These are phyloP conservation scores for Pipistrellus nathusii DNA, from an alignment of 2,797 vertebrate genomes.

Conservation along the genomic window DNA sequence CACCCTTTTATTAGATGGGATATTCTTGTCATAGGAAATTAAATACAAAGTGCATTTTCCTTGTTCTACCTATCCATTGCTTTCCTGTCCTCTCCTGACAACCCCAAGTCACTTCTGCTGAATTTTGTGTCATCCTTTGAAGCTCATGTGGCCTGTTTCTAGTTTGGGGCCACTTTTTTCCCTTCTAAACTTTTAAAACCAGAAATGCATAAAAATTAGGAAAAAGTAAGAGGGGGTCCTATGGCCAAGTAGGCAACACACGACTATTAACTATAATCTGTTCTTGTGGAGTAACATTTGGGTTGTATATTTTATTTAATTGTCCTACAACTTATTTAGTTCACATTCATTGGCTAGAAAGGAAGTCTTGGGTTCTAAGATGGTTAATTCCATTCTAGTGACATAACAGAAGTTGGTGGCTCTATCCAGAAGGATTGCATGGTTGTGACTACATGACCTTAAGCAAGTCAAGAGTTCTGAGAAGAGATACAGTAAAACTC, in stretches of 20 bases:
- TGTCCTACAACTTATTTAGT: background rate
- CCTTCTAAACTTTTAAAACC: background rate
- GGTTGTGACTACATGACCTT: background rate
- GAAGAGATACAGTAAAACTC: conserved; percentile 12
- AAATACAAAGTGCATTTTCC: background rate
- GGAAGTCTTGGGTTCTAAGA: background rate
- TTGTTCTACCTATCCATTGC: background rate
- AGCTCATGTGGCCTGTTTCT: background rate
- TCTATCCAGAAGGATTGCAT: background rate
- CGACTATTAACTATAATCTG: background rate
- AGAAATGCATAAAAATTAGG: conserved; percentile 39
- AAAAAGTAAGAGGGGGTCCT: background rate
- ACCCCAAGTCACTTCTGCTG: background rate
- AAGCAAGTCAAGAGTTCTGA: background rate
- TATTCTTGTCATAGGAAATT: background rate
- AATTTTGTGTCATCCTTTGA: background rate
- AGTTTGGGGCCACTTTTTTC: background rate
- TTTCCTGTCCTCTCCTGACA: background rate
- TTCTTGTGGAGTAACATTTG: background rate
- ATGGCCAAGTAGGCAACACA: background rate
- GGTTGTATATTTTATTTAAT: conserved; percentile 28
- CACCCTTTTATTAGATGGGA: too few relatives aligned
- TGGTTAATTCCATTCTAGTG: conserved; percentile 27
- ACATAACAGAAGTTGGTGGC: background rate
- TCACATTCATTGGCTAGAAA: background rate